A percentile compares a stretch with the other conserved stretches of the same genome.
These are phyloP conservation scores for Thymelicus acteon DNA, from an alignment of 2,888 invertebrate genomes.

Conservation along the genomic window DNA sequence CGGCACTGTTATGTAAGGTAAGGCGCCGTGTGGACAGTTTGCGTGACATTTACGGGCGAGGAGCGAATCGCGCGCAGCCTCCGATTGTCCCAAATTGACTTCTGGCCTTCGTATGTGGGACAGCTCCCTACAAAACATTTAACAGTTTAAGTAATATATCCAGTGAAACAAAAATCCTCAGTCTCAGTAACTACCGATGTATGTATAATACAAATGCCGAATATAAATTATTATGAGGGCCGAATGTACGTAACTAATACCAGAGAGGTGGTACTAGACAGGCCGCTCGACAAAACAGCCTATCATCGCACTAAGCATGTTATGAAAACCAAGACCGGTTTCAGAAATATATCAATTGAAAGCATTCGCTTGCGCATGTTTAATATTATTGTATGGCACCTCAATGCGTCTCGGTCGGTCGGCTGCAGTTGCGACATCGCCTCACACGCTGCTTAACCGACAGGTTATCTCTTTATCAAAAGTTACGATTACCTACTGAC, in stretches of 20 bases:
- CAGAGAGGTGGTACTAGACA: slow-evolving; percentile 38
- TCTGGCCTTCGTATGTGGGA: slow-evolving; percentile 71
- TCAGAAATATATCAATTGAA: slow-evolving; percentile 82
- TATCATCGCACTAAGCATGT: slow-evolving; percentile 56
- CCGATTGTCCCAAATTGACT: slow-evolving; percentile 70
- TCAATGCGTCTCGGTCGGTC: slow-evolving; percentile 47
- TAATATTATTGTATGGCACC: slow-evolving; percentile 74
- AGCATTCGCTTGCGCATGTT: slow-evolving; percentile 68
- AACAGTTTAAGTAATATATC: slow-evolving; percentile 7
- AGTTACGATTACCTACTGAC: slow-evolving; percentile 36
- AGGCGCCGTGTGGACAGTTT: slow-evolving; percentile 61
- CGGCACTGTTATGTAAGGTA: slow-evolving; percentile 61
- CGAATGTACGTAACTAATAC: slow-evolving; percentile 10
- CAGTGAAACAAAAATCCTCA: not conserved
- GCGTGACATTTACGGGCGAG: slow-evolving; percentile 70
- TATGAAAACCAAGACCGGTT: slow-evolving; percentile 80
- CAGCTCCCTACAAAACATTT: slow-evolving; percentile 51
- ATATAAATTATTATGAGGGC: slow-evolving; percentile 18
- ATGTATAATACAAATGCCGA: slow-evolving; percentile 25
- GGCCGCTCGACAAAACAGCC: slow-evolving; percentile 45
- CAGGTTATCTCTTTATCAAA: slow-evolving; percentile 51
- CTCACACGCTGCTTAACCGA: slow-evolving; percentile 66
- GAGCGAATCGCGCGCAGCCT: slow-evolving; percentile 60
- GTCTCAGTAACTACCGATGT: slow-evolving; percentile 4
- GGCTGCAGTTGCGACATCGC: slow-evolving; percentile 62